These are phyloP conservation scores for Pachycephala philippinensis DNA, from an alignment of 2,113 vertebrate genomes.

Conservation along the genomic window DNA sequence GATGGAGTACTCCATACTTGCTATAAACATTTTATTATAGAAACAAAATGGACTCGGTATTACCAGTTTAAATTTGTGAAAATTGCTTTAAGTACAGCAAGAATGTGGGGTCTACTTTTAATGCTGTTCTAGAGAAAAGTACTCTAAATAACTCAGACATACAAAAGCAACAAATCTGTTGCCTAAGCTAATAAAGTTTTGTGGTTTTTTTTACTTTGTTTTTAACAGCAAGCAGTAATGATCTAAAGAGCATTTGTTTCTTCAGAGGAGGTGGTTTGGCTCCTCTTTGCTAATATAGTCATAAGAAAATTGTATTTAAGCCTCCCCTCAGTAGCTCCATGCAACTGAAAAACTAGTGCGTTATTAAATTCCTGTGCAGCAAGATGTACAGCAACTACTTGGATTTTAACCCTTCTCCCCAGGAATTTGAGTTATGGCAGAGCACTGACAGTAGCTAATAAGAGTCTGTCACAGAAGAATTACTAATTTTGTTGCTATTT, in stretches of 20 bases:
- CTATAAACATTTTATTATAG: not conserved
- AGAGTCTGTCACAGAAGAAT: not conserved
- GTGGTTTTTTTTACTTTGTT: not conserved
- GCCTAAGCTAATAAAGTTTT: not conserved
- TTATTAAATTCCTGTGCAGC: not conserved
- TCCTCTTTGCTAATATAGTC: not conserved
- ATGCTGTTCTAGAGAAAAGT: not conserved
- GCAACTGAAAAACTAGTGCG: not conserved
- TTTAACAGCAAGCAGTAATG: not conserved
- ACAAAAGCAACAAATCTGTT: not conserved
- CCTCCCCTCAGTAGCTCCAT: not conserved
- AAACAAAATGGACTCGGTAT: not conserved
- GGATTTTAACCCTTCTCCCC: not conserved
- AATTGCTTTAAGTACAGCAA: not conserved
- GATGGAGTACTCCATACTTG: not conserved
- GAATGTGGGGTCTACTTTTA: not conserved
- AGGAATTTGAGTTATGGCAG: not conserved
- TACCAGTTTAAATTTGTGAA: not conserved
- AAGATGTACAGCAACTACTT: not conserved
- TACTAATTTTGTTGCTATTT: conserved; percentile 4
- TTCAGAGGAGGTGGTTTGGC: not conserved
- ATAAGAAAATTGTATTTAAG: not conserved
- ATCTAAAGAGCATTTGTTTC: not conserved
- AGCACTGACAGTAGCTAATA: not conserved
- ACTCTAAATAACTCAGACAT: not conserved